These are phyloP conservation scores for Amblyteles armatorius DNA, from an alignment of 2,888 invertebrate species.

Conservation along the genomic window DNA sequence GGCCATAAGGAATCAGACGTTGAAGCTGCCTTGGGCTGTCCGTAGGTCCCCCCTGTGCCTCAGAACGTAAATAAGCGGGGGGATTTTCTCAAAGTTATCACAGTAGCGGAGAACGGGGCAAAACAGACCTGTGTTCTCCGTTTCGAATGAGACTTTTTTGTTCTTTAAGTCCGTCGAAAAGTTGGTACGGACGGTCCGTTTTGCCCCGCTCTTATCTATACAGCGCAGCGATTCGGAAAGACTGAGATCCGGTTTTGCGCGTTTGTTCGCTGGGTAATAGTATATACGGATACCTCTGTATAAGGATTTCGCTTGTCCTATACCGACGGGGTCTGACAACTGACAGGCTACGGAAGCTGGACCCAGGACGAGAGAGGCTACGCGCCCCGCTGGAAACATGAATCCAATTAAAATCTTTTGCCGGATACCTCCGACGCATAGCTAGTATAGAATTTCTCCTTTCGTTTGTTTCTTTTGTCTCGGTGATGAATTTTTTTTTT, in stretches of 20 bases:
- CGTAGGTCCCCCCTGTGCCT: neutral
- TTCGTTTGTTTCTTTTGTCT: conserved; percentile 36
- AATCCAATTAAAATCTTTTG: conserved; percentile 64
- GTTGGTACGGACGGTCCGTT: neutral
- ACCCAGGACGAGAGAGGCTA: conserved; percentile 20
- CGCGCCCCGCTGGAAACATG: conserved; percentile 49
- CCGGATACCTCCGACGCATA: conserved; percentile 34
- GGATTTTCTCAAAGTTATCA: conserved; percentile 28
- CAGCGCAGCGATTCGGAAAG: neutral
- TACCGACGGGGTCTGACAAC: conserved; percentile 34
- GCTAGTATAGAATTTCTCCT: conserved; percentile 45
- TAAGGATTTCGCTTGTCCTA: neutral
- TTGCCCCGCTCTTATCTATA: neutral
- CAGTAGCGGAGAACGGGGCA: neutral
- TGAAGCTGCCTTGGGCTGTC: conserved; percentile 2
- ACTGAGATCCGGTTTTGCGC: conserved; percentile 5
- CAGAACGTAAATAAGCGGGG: conserved; percentile 32
- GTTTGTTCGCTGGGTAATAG: neutral
- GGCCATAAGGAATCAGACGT: neutral
- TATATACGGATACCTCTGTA: neutral
- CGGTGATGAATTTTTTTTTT: neutral
- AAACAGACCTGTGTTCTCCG: neutral
- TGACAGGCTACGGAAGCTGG: conserved; percentile 18
- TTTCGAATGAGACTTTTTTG: neutral
- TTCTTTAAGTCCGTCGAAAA: neutral